Base-by-base conservation (phyloP, 2,797 vertebrate species). In the Tachyglossus aculeatus region DNA sequence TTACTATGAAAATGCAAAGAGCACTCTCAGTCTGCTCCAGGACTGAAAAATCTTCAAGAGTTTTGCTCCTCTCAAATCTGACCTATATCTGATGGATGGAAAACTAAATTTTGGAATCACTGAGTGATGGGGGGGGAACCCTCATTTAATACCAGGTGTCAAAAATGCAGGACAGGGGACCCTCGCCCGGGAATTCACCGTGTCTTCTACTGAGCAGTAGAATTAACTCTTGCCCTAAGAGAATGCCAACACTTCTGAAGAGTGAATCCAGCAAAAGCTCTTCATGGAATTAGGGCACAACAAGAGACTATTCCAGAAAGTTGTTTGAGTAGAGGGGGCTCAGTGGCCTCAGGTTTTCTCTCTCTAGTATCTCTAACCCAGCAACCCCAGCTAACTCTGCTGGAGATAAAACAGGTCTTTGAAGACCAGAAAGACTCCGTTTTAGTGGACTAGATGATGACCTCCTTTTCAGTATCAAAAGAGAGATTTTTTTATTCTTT, bases 401-500 rank as follows among this genome's bases (percentile, higher is more conserved):
- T 48, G 21, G 47, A 54, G n/a, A 15, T 67, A 9, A 81, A 57
- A 65, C 21, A 24, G 27, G 32, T 41, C 29, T 81, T 60, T 81
- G 41, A 78, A 60, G 16, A 65, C 9, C 62, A 70, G 52, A 78
- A 78, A 58, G 15, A 21, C 5, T 48, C 52, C 4, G 5, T 19
- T 48, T 2, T 32, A 29, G 12, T 47, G 22, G n/a, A 70, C n/a
- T 43, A 19, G 65, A 16, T 63, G 36, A 43, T 53, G 25, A 60
- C 39, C 6, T 72, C n/a, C 4, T 70, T 78, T 63, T 34, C 32
- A 73, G 70, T 80, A 63, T 57, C 3, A 48, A 75, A 54, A 74
- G 6, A 38, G 9, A 19, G 9, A 10, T 56, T 54, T 62, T 62
- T n/a, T n/a, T 21, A 47, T 71, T 77, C 18, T 25, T 45, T 66